Conservation (phyloP, 2,797 vertebrate species). For the Sardinella longiceps region DNA sequence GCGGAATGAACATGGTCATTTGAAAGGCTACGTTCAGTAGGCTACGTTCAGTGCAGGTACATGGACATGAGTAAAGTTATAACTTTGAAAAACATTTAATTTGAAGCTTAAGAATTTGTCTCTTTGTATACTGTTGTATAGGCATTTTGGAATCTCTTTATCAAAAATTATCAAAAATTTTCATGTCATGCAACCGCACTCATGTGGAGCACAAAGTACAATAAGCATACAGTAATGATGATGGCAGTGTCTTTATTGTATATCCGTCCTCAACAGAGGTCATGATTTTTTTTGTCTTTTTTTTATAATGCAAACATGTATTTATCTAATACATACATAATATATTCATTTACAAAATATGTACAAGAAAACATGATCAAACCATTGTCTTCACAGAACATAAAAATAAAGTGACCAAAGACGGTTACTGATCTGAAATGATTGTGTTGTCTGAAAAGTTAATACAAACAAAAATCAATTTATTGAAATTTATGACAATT, state of each 20-base stretch:
- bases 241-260: not conserved
- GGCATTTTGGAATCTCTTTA: too few relatives aligned
- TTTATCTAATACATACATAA: not conserved
- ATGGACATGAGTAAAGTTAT: too few relatives aligned
- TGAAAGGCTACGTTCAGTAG: too few relatives aligned
- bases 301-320: not conserved
- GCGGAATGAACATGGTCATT: not conserved
- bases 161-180: too few relatives aligned
- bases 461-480: too few relatives aligned
- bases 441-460: not conserved
- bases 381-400: not conserved
- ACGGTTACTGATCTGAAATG: not conserved
- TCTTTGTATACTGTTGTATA: too few relatives aligned
- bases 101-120: too few relatives aligned
- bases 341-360: slow-evolving; percentile 8
- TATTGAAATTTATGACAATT: too few relatives aligned
- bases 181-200: too few relatives aligned
- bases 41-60: too few relatives aligned
- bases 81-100: too few relatives aligned
- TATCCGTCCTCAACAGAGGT: not conserved
- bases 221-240: not conserved
- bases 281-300: not conserved
- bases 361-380: not conserved
- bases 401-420: not conserved
- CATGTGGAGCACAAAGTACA: not conserved